Percentiles rank a stretch among this genome's conserved stretches.
phyloP scores from a whole-genome alignment of 1,140 invertebrate genomes.

The Diabrotica virgifera region DNA sequence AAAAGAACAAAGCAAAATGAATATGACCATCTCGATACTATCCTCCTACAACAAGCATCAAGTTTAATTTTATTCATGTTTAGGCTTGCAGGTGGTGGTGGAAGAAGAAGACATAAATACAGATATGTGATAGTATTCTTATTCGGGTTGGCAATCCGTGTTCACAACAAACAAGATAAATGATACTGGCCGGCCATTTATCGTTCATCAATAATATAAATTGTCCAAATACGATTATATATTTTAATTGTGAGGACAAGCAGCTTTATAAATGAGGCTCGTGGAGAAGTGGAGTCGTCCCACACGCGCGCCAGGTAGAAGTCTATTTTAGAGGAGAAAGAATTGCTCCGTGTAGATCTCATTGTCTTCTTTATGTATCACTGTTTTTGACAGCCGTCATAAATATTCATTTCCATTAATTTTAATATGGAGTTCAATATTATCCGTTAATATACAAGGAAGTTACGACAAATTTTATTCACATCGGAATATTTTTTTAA shows the following conservation, averaged over 20 bases:
- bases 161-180: slow-evolving; percentile 36
- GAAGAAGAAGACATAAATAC: slow-evolving; percentile 23
- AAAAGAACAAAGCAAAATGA: too few species aligned
- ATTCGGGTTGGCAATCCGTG: slow-evolving; percentile 28
- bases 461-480: too few species aligned
- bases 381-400: slow-evolving; percentile 15
- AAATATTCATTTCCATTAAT: slow-evolving; percentile 12
- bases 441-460: too few species aligned
- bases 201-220: slow-evolving; percentile 48
- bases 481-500: too few species aligned
- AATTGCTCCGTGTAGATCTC: slow-evolving; percentile 7
- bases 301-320: slow-evolving; percentile 39
- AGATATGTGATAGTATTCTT: slow-evolving; percentile 22
- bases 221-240: slow-evolving; percentile 49
- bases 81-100: not conserved
- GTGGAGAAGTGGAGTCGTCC: slow-evolving; percentile 32
- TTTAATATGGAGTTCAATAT: too few species aligned
- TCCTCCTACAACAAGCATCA: not conserved
- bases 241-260: slow-evolving; percentile 51
- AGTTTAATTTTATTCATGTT: not conserved
- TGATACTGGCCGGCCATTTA: slow-evolving; percentile 41
- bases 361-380: slow-evolving; percentile 16
- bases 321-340: slow-evolving; percentile 6
- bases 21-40: not conserved
- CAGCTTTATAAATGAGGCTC: slow-evolving; percentile 47